Evolutionary conservation across 1,140 invertebrate genomes (phyloP), one percentile per base, ranked within the genome.

Genomic region (Mercenaria mercenaria): DNA sequence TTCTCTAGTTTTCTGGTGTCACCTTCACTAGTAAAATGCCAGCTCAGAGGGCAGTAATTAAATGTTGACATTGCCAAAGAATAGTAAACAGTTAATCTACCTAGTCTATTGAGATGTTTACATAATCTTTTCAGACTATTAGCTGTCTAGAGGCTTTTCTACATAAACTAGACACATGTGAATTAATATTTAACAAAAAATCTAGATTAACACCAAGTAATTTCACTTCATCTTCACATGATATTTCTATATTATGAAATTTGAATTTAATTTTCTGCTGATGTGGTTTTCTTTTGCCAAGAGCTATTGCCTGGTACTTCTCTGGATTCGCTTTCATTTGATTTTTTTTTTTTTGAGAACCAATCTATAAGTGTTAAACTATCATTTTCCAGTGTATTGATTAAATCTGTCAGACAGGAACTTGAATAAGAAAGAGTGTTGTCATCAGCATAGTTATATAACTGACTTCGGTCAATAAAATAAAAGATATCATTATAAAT

Each of bases 41-140:
- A 79, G 8, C 1, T 79, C 2, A 74, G 39, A 41, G 37, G 41
- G 29, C 82, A 72, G n/a, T 74, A 72, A 67, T 85, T 47, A 74
- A 85, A 72, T 20, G 67, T 85, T 43, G 61, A 85, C 82, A 85
- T 85, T 10, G 72, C 41, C 72, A 72, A 85, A 50, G 82, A 85
- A 34, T 85, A 85, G 69, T 67, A 67, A 32, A 67, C 32, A 8
- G 61, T 67, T 1, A 34, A 20, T 67, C 61, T 67, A 10, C 64
- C 29, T 50, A 72, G 50, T 72, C 64, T 74, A 52, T 85, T 72
- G 3, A 85, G n/a, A 85, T 85, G 82, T 52, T 72, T 72, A 50
- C 82, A 11, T 26, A 85, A 50, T 50, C 61, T 69, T 32, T 85
- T 74, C 29, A 72, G 64, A 85, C 43, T 72, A 67, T 85, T 41